A percentile compares a stretch with the other conserved stretches of the same genome.
Evolutionary conservation across 2,797 vertebrate genomes (phyloP).

Genomic region (Phylloscopus collybita): DNA sequence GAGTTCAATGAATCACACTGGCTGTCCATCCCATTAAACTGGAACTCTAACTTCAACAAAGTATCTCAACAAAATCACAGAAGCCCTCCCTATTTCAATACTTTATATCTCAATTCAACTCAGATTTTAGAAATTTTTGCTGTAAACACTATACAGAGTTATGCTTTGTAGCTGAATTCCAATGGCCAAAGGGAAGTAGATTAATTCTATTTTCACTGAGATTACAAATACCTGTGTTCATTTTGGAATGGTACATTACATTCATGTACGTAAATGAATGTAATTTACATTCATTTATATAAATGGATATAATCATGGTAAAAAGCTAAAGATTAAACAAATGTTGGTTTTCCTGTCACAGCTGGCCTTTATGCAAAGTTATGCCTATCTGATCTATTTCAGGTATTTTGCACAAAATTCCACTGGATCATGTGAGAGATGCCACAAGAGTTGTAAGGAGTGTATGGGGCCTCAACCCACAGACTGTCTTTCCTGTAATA

Average conservation of each 20-base stretch:
- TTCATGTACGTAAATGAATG: neutral
- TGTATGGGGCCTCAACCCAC: slow-evolving; percentile 75
- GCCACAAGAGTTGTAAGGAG: slow-evolving; percentile 84
- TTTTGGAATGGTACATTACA: neutral
- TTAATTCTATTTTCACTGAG: neutral
- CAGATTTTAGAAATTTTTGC: neutral
- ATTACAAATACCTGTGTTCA: neutral
- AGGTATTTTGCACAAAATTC: slow-evolving; percentile 76
- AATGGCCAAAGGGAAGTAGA: neutral
- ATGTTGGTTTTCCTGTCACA: neutral
- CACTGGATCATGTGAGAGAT: slow-evolving; percentile 82
- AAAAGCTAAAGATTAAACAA: neutral
- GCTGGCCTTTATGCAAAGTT: neutral
- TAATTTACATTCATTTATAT: neutral
- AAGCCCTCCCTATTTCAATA: neutral
- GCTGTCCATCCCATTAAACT: neutral
- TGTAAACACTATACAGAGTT: neutral
- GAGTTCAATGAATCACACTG: rapidly evolving
- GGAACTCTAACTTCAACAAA: neutral
- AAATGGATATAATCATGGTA: neutral
- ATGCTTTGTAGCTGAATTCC: neutral
- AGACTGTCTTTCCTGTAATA: slow-evolving; percentile 85
- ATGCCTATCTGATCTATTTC: neutral
- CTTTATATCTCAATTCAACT: neutral
- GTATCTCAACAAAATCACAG: neutral